Base-by-base conservation (phyloP, 2,888 invertebrate genomes). In the Drosophila cracens region DNA sequence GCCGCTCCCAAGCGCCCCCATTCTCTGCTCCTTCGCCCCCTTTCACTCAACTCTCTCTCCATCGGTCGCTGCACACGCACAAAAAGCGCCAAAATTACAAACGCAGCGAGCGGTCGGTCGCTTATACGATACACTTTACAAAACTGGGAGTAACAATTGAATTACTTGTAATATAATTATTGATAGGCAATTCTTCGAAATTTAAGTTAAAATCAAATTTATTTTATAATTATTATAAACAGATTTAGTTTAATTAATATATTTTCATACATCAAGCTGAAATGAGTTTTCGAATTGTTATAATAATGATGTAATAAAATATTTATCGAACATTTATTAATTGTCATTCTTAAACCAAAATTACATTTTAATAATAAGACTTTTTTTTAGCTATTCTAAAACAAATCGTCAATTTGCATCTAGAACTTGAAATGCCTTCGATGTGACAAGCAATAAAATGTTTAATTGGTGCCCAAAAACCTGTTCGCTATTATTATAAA, bases 31-130 rank as follows among this genome's bases (percentile, higher is more conserved):
- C n/a, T 33, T 31, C 38, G 8, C 54, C 31, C n/a, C 27, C 34
- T 46, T 34, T 33, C 29, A n/a, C 36, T 16, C 38, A 18, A 16
- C 54, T 48, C 13, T 36, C 18, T 25, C 54, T 36, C 29, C 51
- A 40, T 56, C 61, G 64, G 33, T 76, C 67, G 79, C 83, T 80
- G 81, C 87, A 89, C 84, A 83, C 89, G 82, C 82, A 83, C 87
- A 89, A 81, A 79, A 89, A 87, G 88, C 88, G 83, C 81, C 83
- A 84, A 81, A 90, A 86, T 89, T 87, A 85, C 87, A 84, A 87
- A 90, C 90, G 91, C 89, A 88, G 90, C 88, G 62, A 84, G 81
- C 74, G 86, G 84, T 84, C 88, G 81, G 57, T 64, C 38, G 58
- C 21, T 25, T 29, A 16, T 57, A 21, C 57, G 10, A 21, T 43